These are phyloP conservation scores for Glyphotaelius pellucidus DNA, from an alignment of 2,888 invertebrate species.

Conservation along the genomic window DNA sequence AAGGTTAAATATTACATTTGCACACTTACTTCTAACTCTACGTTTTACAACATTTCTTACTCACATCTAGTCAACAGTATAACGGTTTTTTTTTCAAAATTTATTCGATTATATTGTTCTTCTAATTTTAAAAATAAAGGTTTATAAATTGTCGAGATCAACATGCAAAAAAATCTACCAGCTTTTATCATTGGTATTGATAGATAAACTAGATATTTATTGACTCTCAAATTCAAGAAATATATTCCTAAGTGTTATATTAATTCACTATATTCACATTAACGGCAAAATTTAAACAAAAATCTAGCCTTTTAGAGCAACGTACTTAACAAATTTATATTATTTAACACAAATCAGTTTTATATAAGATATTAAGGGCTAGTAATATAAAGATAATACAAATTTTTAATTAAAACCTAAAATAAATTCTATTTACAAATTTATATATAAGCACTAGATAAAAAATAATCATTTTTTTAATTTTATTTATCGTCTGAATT, in stretches of 20 bases:
- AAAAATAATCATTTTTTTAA: background rate
- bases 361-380: background rate
- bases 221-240: background rate
- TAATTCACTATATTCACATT: background rate
- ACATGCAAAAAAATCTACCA: background rate
- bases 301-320: background rate
- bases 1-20: slow-evolving; percentile 17
- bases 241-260: slow-evolving; percentile 12
- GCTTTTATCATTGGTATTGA: background rate
- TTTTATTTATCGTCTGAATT: background rate
- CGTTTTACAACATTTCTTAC: slow-evolving; percentile 60
- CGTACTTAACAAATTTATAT: background rate
- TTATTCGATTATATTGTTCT: slow-evolving; percentile 44
- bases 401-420: background rate
- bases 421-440: background rate
- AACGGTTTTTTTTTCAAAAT: slow-evolving; percentile 56
- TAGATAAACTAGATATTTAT: background rate
- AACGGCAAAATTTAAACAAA: background rate
- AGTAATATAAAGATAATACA: background rate
- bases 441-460: background rate
- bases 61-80: slow-evolving; percentile 64
- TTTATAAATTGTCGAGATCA: background rate
- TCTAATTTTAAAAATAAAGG: slow-evolving; percentile 35
- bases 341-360: background rate
- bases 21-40: slow-evolving; percentile 59